These are phyloP conservation scores for Cladopsammia gracilis DNA, from an alignment of 64 coral and sea anemone species.

Conservation along the genomic window DNA sequence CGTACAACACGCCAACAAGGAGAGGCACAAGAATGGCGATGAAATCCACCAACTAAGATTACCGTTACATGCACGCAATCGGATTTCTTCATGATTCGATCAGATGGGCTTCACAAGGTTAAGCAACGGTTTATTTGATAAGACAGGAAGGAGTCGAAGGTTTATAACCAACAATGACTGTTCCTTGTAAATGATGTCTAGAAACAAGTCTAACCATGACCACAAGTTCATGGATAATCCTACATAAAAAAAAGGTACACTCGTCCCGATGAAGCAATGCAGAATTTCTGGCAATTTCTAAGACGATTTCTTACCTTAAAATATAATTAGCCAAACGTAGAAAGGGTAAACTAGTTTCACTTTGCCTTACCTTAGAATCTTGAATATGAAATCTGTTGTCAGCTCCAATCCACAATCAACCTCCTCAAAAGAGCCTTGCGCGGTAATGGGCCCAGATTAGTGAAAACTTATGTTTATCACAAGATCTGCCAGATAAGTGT, in stretches of 20 bases:
- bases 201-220: too few species aligned
- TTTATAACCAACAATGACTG: neutral
- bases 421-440: neutral
- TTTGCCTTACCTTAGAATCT: neutral
- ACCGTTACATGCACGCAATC: constrained; percentile 33
- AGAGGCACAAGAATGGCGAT: constrained; percentile 1
- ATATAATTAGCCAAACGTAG: neutral
- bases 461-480: constrained; percentile 25
- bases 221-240: too few species aligned
- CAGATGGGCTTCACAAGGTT: constrained; percentile 4
- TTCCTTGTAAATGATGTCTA: neutral
- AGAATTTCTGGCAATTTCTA: too few species aligned
- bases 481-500: constrained; percentile 34
- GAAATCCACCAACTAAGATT: constrained; percentile 15
- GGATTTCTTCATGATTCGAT: constrained; percentile 16
- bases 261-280: neutral
- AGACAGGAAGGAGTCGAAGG: neutral
- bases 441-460: neutral
- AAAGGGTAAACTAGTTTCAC: neutral
- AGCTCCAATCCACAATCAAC: neutral
- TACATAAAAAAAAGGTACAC: neutral
- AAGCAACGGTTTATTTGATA: neutral
- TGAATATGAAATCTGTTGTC: neutral
- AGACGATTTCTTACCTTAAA: neutral
- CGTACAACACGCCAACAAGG: constrained; percentile 12